Conservation (phyloP, 2,797 vertebrate species). For the Rhinoraja longicauda region DNA sequence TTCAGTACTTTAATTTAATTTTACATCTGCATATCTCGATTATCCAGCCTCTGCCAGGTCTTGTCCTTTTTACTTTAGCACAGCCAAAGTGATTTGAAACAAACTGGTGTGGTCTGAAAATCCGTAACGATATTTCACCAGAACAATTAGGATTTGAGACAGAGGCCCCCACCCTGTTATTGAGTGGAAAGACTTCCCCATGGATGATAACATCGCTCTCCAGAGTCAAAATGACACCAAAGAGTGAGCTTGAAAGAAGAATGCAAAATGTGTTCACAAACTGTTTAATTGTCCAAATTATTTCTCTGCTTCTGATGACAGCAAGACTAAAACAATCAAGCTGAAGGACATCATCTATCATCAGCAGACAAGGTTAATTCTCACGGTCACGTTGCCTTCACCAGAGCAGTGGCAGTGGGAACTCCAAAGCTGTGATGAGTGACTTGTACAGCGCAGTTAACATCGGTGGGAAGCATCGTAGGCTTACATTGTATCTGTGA, state of each 20-base stretch:
- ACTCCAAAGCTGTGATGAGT: not conserved
- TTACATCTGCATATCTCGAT: not conserved
- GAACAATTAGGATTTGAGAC: not conserved
- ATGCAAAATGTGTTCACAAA: slow-evolving; percentile 10
- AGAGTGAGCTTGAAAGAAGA: not conserved
- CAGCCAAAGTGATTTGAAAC: not conserved
- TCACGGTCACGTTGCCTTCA: not conserved
- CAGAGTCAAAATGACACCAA: not conserved
- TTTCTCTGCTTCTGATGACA: slow-evolving; percentile 12
- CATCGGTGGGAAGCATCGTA: not conserved
- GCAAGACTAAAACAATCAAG: slow-evolving; percentile 13
- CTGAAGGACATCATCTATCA: not conserved
- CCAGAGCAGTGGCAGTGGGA: not conserved
- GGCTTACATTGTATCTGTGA: not conserved
- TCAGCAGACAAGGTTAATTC: not conserved
- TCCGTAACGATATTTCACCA: not conserved
- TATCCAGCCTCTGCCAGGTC: not conserved
- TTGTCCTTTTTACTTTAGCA: not conserved
- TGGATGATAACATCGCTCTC: slow-evolving; percentile 7
- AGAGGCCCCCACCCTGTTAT: not conserved
- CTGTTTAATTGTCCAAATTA: slow-evolving; percentile 6
- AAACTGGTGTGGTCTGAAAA: not conserved
- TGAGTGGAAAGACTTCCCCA: not conserved
- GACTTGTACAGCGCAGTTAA: not conserved
- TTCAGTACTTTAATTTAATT: not conserved